phyloP scores from a whole-genome alignment of 2,797 vertebrate species.

The Lacerta bilineata region DNA sequence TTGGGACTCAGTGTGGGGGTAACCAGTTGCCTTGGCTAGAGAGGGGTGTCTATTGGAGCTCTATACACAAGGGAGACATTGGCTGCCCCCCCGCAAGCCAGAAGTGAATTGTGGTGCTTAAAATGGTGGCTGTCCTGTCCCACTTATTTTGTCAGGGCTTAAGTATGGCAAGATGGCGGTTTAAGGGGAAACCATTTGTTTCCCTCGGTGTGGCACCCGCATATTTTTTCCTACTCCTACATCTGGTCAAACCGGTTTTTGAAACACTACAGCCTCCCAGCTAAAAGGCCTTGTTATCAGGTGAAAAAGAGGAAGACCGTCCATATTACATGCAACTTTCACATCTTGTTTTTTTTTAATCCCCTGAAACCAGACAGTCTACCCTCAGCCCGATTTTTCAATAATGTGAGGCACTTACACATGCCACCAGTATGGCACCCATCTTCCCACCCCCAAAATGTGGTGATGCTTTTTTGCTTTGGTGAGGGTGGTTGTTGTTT shows the following conservation, averaged over 20 bases:
- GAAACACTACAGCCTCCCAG: background rate
- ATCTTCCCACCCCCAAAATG: too few relatives aligned
- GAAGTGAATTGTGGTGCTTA: background rate
- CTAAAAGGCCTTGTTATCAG: background rate
- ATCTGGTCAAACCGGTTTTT: background rate
- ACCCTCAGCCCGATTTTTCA: background rate
- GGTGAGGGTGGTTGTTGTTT: too few relatives aligned
- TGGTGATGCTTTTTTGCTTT: background rate
- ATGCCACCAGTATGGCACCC: background rate
- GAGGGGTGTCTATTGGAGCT: background rate
- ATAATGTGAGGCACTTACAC: background rate
- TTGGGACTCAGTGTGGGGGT: too few relatives aligned
- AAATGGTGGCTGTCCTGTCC: background rate
- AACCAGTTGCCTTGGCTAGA: background rate
- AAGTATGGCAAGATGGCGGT: background rate
- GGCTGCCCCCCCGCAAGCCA: background rate
- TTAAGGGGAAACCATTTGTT: background rate
- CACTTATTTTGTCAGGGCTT: background rate
- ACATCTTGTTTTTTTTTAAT: background rate
- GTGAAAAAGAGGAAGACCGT: background rate
- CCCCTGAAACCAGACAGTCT: background rate
- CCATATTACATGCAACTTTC: background rate
- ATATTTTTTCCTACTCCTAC: background rate
- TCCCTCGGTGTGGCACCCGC: too few relatives aligned
- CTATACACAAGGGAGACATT: background rate